Conservation (phyloP, 2,113 vertebrate genomes). For the Channa argus region DNA sequence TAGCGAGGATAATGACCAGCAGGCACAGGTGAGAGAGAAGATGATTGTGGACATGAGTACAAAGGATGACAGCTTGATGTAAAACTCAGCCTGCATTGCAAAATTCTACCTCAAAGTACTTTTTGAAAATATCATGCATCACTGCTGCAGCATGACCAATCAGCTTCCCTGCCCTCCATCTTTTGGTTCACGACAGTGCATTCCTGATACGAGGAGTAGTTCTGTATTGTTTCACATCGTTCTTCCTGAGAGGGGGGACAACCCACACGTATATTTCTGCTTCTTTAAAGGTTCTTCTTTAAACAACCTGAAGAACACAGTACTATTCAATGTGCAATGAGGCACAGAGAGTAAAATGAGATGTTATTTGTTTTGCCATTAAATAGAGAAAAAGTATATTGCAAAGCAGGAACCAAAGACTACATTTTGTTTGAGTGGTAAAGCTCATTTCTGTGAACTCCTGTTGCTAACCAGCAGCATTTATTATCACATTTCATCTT, state of each 20-base stretch:
- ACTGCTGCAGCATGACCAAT: slow-evolving; percentile 14
- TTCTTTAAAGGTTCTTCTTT: slow-evolving; percentile 46
- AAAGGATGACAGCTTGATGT: slow-evolving; percentile 24
- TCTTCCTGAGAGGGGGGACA: slow-evolving; percentile 52
- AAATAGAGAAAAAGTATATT: slow-evolving; percentile 4
- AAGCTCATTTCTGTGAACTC: slow-evolving; percentile 37
- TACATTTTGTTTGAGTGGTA: slow-evolving; percentile 5
- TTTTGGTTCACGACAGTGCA: slow-evolving; percentile 28
- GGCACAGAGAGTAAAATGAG: slow-evolving; percentile 9
- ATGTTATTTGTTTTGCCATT: slow-evolving; percentile 26
- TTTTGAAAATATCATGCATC: slow-evolving; percentile 15
- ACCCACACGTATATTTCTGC: slow-evolving; percentile 22
- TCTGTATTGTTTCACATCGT: slow-evolving; percentile 38
- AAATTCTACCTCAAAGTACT: slow-evolving; percentile 17
- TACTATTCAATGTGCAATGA: slow-evolving; percentile 33
- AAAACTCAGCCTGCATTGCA: slow-evolving; percentile 15
- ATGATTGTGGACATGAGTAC: slow-evolving; percentile 9
- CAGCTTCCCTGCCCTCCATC: slow-evolving; percentile 18
- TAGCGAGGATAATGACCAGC: slow-evolving; percentile 17
- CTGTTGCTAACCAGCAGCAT: slow-evolving; percentile 78
- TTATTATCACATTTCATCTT: slow-evolving; percentile 49
- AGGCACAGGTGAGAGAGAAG: slow-evolving; percentile 42
- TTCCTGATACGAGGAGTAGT: slow-evolving; percentile 48
- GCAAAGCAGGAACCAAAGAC: slow-evolving; percentile 22
- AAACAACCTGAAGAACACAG: slow-evolving; percentile 37